These are phyloP conservation scores for Hippasteria phrygiana DNA, from an alignment of 53 echinoderm and acorn worm genomes.

Conservation along the genomic window DNA sequence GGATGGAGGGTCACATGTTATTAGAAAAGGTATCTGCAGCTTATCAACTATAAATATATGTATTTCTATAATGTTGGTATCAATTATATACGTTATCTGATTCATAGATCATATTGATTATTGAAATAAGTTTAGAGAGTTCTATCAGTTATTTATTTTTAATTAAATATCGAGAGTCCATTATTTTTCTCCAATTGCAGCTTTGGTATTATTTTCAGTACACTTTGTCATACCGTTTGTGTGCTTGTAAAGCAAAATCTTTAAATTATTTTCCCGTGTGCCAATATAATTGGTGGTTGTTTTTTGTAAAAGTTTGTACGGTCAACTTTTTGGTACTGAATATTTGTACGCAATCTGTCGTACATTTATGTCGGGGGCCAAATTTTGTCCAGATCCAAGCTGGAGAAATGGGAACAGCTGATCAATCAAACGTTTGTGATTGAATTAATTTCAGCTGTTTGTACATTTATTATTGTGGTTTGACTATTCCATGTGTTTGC, in stretches of 20 bases:
- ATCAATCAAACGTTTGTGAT: no score
- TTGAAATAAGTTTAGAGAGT: neutral
- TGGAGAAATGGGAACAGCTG: no score
- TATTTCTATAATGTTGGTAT: neutral
- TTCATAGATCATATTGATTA: no score
- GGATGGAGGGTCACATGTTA: neutral
- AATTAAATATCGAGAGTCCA: neutral
- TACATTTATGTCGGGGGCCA: no score
- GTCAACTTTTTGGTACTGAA: no score
- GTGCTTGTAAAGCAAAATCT: neutral
- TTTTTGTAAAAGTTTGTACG: no score
- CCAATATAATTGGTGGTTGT: no score
- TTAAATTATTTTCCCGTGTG: neutral
- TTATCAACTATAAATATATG: neutral
- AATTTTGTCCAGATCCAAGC: no score
- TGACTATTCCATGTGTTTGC: no score
- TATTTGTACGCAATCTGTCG: no score
- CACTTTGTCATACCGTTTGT: neutral
- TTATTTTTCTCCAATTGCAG: constrained; percentile 5
- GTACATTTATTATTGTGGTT: no score
- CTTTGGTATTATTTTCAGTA: neutral
- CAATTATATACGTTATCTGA: neutral
- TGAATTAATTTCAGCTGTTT: no score
- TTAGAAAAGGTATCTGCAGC: neutral
- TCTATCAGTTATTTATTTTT: neutral